Conservation (phyloP, 2,888 invertebrate genomes). For the Sarcophaga rosellei region DNA sequence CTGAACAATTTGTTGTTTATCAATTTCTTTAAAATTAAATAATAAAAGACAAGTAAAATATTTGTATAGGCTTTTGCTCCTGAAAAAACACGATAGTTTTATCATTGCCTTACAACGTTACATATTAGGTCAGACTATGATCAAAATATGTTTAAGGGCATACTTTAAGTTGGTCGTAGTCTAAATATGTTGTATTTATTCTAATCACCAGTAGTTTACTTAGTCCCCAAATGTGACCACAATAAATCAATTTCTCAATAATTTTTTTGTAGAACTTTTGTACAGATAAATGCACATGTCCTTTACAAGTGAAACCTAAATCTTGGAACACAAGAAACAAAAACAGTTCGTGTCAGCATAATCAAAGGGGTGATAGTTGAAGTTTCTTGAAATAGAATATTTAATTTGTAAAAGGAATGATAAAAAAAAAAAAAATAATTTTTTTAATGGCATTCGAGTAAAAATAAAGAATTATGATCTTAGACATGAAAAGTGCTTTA, state of each 20-base stretch:
- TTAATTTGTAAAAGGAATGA: background rate
- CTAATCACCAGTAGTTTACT: background rate
- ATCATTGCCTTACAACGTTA: too few species aligned
- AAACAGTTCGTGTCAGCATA: background rate
- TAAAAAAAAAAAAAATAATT: background rate
- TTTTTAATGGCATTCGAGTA: too few species aligned
- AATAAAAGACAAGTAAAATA: background rate
- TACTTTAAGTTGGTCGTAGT: background rate
- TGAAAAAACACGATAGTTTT: too few species aligned
- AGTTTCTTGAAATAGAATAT: background rate
- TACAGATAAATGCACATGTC: background rate
- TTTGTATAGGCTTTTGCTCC: background rate
- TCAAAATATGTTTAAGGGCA: background rate
- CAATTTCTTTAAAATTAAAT: slow-evolving; percentile 16
- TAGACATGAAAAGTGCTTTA: too few species aligned
- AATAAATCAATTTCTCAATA: background rate
- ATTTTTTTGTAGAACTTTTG: background rate
- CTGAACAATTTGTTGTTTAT: background rate
- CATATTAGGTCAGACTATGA: background rate
- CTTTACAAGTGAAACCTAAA: background rate
- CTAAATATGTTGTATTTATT: background rate
- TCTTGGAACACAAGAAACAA: background rate
- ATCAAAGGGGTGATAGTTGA: background rate
- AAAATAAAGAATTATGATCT: too few species aligned
- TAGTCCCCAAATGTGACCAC: background rate